Conservation (phyloP, 1,140 invertebrate genomes). For the Musca vetustissima region DNA sequence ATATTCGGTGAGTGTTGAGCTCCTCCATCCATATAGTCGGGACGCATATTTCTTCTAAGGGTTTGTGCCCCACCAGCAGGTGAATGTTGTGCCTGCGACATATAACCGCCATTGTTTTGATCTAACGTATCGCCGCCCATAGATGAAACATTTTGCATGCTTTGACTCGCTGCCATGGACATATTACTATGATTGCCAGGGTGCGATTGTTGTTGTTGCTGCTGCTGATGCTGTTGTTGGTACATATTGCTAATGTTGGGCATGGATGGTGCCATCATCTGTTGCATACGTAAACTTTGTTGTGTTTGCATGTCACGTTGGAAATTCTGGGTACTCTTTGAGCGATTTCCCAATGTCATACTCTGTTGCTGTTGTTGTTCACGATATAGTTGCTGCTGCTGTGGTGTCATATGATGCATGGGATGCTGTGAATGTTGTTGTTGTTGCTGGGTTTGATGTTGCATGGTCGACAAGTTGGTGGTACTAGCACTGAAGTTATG, state of each 20-base stretch:
- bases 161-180: slow-evolving; percentile 48
- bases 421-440: slow-evolving; percentile 21
- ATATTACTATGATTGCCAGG: slow-evolving; percentile 27
- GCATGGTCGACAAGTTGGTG: slow-evolving; percentile 37
- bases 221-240: slow-evolving; percentile 47
- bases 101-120: slow-evolving; percentile 2
- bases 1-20: slow-evolving; percentile 44
- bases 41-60: slow-evolving; percentile 40
- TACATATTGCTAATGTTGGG: slow-evolving; percentile 55
- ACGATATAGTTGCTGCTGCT: slow-evolving; percentile 44
- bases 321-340: slow-evolving; percentile 48
- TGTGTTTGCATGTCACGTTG: slow-evolving; percentile 36
- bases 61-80: slow-evolving; percentile 24
- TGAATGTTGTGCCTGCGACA: slow-evolving; percentile 36
- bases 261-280: slow-evolving; percentile 56
- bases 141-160: slow-evolving; percentile 55
- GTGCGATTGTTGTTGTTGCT: slow-evolving; percentile 43
- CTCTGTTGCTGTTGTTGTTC: slow-evolving; percentile 37
- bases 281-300: slow-evolving; percentile 51
- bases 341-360: slow-evolving; percentile 47
- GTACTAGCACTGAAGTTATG: slow-evolving; percentile 42
- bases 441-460: slow-evolving; percentile 12
- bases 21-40: slow-evolving; percentile 32
- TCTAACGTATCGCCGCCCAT: background rate
- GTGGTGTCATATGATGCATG: slow-evolving; percentile 34